Base-by-base conservation (phyloP, 2,888 invertebrate species). In the Clistopyga incitator region DNA sequence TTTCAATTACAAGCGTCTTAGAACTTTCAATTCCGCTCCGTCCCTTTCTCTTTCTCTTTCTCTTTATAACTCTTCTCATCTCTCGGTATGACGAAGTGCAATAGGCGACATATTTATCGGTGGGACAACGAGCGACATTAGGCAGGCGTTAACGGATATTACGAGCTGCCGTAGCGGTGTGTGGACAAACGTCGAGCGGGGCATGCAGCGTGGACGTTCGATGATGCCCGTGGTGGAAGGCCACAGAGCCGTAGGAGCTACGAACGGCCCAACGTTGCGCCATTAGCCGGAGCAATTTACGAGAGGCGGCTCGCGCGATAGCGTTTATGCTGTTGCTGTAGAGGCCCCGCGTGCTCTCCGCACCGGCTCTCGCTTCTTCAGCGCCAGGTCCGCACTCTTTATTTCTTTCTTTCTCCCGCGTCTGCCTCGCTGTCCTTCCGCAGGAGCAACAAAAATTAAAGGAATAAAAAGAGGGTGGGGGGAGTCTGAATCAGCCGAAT, bases 281-380 rank as follows among this genome's bases (percentile, higher is more conserved):
- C 88, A 91, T 91, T 91, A 91, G 87, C 89, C 83, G 80, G 77
- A 86, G 88, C 89, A 90, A 91, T 91, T 91, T 91, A 90, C 87
- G 87, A 84, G 86, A 86, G 84, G 86, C 77, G 82, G 70, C 80
- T 82, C 82, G 80, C 84, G 84, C 79, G 86, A 85, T 86, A 86
- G 85, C 83, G 81, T 83, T 84, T 86, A 84, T 81, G 78, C 86
- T 82, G 82, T 84, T 81, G 81, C 84, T 61, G 61, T 65, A 52
- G 68, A 80, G 74, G n/a, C n/a, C 45, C 70, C 59, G 64, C 64
- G 56, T 56, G 65, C 70, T 76, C 75, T 82, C 74, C 52, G 34
- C 81, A 61, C 34, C 25, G 18, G 42, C 29, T 67, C 64, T 64
- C 59, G 6, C 65, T 34, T 70, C 67, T 77, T 83, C 72, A 34